These are phyloP conservation scores for Cancer borealis DNA, from an alignment of 2,888 invertebrate species.

Conservation along the genomic window DNA sequence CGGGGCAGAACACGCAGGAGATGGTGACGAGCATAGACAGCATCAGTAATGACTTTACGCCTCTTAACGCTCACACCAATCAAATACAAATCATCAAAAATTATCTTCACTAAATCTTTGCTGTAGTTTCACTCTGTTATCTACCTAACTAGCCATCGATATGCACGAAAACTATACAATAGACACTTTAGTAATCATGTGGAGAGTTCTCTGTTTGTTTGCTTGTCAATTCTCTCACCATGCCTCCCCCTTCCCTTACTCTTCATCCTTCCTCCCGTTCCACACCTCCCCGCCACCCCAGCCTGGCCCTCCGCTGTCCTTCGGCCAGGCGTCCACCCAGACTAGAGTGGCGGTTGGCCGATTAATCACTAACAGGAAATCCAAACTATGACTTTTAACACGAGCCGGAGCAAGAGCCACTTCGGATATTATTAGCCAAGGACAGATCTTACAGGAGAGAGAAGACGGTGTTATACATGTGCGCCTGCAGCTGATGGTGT, in stretches of 20 bases:
- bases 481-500: not conserved
- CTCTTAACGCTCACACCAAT: not conserved
- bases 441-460: not conserved
- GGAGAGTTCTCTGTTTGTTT: not conserved
- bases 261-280: not conserved
- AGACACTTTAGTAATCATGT: not conserved
- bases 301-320: not conserved
- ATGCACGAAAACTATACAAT: not conserved
- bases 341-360: conserved; percentile 5
- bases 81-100: not conserved
- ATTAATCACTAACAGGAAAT: conserved; percentile 37
- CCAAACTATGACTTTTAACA: conserved; percentile 21
- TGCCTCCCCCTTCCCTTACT: not conserved
- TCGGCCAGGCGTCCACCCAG: conserved; percentile 1
- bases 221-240: not conserved
- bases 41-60: not conserved
- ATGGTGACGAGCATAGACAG: not conserved
- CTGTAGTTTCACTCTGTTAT: not conserved
- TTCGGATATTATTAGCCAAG: conserved; percentile 24
- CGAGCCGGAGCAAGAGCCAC: conserved; percentile 8
- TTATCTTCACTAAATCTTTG: too few species aligned
- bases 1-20: not conserved
- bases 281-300: not conserved
- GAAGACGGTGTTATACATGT: not conserved
- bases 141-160: not conserved